Evolutionary conservation across 1,140 invertebrate species (phyloP).

Genomic region (Himalopsyche phryganea): DNA sequence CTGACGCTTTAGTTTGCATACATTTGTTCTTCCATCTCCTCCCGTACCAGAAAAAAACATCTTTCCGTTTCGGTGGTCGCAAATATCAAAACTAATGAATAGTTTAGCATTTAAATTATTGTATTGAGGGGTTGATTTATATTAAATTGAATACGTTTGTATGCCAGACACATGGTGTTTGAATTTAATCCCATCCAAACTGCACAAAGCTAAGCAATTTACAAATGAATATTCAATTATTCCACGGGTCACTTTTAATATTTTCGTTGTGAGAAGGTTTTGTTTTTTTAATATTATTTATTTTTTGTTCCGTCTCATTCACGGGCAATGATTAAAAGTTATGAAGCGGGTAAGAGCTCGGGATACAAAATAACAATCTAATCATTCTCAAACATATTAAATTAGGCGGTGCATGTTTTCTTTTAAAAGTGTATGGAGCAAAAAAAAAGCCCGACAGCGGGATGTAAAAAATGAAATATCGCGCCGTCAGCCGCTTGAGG

Average conservation of each 20-base stretch:
- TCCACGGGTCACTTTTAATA: slow-evolving; percentile 6
- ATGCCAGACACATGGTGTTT: slow-evolving; percentile 5
- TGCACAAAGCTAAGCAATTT: slow-evolving; percentile 13
- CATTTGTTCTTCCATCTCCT: too few relatives aligned
- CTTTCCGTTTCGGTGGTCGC: too few relatives aligned
- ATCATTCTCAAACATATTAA: slow-evolving; percentile 34
- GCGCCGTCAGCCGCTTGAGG: not conserved
- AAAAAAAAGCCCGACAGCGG: slow-evolving; percentile 14
- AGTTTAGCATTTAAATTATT: too few relatives aligned
- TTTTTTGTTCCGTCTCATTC: slow-evolving; percentile 19
- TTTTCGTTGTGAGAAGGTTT: not conserved
- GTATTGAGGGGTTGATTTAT: too few relatives aligned
- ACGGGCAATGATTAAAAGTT: slow-evolving; percentile 25
- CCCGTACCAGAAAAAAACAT: too few relatives aligned
- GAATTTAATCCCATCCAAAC: not conserved
- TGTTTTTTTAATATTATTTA: not conserved
- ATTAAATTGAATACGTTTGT: too few relatives aligned
- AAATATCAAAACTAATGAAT: too few relatives aligned
- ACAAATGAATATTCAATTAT: slow-evolving; percentile 28
- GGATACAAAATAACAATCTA: slow-evolving; percentile 32
- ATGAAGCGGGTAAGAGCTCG: slow-evolving; percentile 28
- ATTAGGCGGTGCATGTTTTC: slow-evolving; percentile 31
- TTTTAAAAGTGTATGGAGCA: slow-evolving; percentile 23
- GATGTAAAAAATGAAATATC: not conserved
- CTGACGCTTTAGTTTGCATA: too few relatives aligned